These are phyloP conservation scores for Dryobates pubescens DNA, from an alignment of 2,797 vertebrate species.

Conservation along the genomic window DNA sequence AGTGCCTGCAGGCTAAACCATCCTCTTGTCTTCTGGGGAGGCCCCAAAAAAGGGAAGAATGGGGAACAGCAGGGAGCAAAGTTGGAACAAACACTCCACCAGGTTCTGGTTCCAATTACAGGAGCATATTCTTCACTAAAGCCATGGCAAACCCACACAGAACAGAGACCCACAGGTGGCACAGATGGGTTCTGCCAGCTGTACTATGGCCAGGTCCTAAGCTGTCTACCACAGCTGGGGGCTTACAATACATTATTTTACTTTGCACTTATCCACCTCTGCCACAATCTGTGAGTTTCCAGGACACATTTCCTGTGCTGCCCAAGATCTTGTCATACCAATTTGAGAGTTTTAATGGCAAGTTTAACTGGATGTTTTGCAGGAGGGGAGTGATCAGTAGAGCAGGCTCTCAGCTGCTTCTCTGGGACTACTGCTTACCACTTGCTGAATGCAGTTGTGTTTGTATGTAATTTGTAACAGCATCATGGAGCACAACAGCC, in stretches of 20 bases:
- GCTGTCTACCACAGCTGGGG: not conserved
- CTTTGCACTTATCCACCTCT: not conserved
- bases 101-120: slow-evolving; percentile 4
- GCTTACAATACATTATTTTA: not conserved
- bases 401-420: not conserved
- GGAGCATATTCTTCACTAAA: not conserved
- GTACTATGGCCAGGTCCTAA: not conserved
- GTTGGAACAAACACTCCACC: not conserved
- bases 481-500: not conserved
- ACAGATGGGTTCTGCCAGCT: not conserved
- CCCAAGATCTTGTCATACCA: not conserved
- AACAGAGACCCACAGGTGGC: not conserved
- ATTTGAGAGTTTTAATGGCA: not conserved
- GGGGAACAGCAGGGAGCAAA: not conserved
- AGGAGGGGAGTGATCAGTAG: not conserved
- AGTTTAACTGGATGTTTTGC: not conserved
- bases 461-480: no score
- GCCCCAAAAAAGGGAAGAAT: not conserved
- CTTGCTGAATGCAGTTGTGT: not conserved
- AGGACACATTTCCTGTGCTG: not conserved
- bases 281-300: not conserved
- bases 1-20: not conserved
- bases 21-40: not conserved
- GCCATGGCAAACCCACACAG: not conserved
- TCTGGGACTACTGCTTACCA: not conserved